These are phyloP conservation scores for Oxyruncus cristatus DNA, from an alignment of 2,113 vertebrate species.

Conservation along the genomic window DNA sequence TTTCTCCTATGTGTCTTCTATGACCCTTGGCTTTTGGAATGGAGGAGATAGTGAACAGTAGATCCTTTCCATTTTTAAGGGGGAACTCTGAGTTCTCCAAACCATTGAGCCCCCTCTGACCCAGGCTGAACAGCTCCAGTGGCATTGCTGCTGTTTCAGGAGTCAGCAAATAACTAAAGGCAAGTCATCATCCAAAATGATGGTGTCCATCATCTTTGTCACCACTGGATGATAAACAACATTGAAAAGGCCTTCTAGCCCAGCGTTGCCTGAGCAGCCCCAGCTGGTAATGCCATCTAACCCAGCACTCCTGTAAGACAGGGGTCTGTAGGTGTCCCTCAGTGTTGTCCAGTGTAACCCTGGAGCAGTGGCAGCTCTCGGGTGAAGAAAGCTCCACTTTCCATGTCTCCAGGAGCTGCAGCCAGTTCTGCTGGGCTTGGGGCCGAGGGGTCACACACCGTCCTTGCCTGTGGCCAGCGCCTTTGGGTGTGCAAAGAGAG, in stretches of 20 bases:
- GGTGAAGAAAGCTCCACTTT: neutral
- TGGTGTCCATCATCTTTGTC: neutral
- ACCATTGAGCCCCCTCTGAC: neutral
- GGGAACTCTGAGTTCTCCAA: neutral
- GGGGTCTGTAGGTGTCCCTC: neutral
- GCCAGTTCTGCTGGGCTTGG: neutral
- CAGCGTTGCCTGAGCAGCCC: neutral
- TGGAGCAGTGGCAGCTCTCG: neutral
- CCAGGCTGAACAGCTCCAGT: neutral
- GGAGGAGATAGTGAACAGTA: neutral
- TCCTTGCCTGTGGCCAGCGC: neutral
- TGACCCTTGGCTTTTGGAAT: neutral
- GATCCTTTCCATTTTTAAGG: neutral
- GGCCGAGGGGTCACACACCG: accelerated
- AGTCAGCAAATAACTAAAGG: neutral
- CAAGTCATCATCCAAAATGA: neutral
- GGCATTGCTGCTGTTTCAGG: accelerated
- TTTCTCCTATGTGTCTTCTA: neutral
- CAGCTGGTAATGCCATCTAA: too few relatives aligned
- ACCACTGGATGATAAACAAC: neutral
- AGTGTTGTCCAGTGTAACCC: too few relatives aligned
- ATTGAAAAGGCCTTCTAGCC: neutral
- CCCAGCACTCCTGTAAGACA: neutral
- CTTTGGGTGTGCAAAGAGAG: neutral
- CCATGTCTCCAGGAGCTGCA: neutral